A percentile compares a stretch with the other conserved stretches of the same genome.
phyloP scores from a whole-genome alignment of 2,113 vertebrate species.

The Ivindomyrus marchei region DNA sequence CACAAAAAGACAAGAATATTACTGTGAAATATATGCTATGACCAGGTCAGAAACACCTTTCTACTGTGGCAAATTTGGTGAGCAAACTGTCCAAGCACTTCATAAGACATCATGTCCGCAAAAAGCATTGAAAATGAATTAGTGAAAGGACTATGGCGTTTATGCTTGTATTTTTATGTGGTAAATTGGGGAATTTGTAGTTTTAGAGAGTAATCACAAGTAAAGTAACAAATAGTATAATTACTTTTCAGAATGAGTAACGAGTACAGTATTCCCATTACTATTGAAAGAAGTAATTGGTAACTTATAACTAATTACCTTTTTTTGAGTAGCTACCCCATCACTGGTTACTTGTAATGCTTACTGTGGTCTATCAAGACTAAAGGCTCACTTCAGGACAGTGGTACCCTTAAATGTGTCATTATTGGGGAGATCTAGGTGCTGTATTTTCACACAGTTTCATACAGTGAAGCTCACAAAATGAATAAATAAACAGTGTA shows the following conservation, averaged over 20 bases:
- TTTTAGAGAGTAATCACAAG: background rate
- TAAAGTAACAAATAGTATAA: background rate
- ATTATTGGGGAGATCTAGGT: background rate
- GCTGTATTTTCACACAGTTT: background rate
- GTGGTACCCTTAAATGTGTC: background rate
- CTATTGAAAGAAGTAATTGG: background rate
- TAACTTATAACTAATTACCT: background rate
- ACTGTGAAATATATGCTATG: background rate
- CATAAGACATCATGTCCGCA: background rate
- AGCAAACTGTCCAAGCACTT: background rate
- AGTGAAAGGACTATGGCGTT: background rate
- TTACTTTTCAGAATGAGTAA: background rate
- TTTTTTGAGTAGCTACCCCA: background rate
- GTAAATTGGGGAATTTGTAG: background rate
- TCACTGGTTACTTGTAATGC: background rate
- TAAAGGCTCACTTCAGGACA: background rate
- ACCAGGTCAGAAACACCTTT: background rate
- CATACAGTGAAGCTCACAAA: background rate
- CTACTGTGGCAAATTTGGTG: background rate
- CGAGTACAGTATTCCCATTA: background rate
- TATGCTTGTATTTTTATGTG: background rate
- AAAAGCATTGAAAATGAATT: background rate
- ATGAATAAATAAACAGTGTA: background rate
- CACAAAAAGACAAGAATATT: background rate
- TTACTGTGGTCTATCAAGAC: background rate